These are phyloP conservation scores for Galaxea fascicularis DNA, from an alignment of 92 coral and sea anemone genomes.

Conservation along the genomic window DNA sequence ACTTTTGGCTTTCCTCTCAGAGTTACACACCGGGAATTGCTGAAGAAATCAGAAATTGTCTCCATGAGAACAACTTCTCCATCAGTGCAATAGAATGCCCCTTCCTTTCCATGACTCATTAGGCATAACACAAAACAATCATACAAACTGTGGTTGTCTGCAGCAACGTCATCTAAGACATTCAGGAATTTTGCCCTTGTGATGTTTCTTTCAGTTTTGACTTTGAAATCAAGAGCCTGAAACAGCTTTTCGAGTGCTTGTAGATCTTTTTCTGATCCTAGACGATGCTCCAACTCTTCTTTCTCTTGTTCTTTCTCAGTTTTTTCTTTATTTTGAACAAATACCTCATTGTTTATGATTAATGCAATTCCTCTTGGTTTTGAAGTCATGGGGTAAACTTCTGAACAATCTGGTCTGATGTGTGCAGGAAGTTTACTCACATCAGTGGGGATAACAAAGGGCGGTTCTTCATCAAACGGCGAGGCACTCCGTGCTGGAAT, in stretches of 20 bases:
- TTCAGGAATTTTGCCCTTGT: slow-evolving; percentile 29
- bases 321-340: slow-evolving; percentile 21
- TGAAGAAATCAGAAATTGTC: slow-evolving; percentile 39
- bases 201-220: slow-evolving; percentile 32
- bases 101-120: slow-evolving; percentile 91
- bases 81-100: slow-evolving; percentile 67
- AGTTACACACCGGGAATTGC: slow-evolving; percentile 58
- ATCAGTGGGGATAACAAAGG: slow-evolving; percentile 31
- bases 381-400: slow-evolving; percentile 74
- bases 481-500: neutral
- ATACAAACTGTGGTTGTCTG: slow-evolving; percentile 53
- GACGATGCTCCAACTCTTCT: slow-evolving; percentile 53
- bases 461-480: neutral
- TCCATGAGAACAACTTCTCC: slow-evolving; percentile 48
- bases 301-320: slow-evolving; percentile 13
- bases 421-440: slow-evolving; percentile 22
- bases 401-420: slow-evolving; percentile 34
- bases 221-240: slow-evolving; percentile 65
- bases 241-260: slow-evolving; percentile 57
- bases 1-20: slow-evolving; percentile 84
- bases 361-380: slow-evolving; percentile 86
- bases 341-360: slow-evolving; percentile 72
- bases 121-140: slow-evolving; percentile 86
- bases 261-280: slow-evolving; percentile 75
- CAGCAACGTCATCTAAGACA: slow-evolving; percentile 27